These are phyloP conservation scores for Zelleria hepariella DNA, from an alignment of 2,888 invertebrate species.

Conservation along the genomic window DNA sequence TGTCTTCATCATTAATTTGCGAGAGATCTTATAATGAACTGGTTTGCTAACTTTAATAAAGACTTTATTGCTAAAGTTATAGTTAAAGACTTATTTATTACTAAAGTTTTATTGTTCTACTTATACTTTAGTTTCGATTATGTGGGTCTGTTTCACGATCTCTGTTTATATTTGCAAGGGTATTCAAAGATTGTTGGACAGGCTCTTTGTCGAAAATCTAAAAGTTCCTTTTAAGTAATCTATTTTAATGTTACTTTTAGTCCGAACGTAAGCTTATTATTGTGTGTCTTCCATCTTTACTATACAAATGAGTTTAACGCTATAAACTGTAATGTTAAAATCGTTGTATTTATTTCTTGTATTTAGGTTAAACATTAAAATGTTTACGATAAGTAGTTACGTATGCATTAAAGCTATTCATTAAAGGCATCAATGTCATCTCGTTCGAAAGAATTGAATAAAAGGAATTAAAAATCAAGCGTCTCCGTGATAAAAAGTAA, in stretches of 20 bases:
- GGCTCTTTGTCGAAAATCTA: too few relatives aligned
- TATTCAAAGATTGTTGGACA: too few relatives aligned
- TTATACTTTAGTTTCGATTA: too few relatives aligned
- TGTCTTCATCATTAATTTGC: constrained; percentile 13
- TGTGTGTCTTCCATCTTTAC: constrained; percentile 6
- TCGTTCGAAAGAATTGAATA: constrained; percentile 44
- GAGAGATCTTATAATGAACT: background rate
- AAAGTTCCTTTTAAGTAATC: background rate
- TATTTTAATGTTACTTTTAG: background rate
- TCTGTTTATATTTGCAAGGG: too few relatives aligned
- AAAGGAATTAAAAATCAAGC: constrained; percentile 66
- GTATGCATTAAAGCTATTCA: background rate
- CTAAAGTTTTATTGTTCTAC: too few relatives aligned
- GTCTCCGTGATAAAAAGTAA: constrained; percentile 65
- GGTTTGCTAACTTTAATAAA: background rate
- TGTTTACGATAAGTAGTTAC: background rate
- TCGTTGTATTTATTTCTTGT: background rate
- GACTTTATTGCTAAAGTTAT: background rate
- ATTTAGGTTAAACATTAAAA: background rate
- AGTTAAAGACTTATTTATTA: background rate
- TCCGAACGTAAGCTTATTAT: background rate
- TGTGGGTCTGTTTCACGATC: too few relatives aligned
- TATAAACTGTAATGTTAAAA: background rate
- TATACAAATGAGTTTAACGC: background rate
- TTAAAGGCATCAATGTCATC: background rate